Evolutionary conservation across 2,888 invertebrate species (phyloP).

Genomic region (Thereva unica): DNA sequence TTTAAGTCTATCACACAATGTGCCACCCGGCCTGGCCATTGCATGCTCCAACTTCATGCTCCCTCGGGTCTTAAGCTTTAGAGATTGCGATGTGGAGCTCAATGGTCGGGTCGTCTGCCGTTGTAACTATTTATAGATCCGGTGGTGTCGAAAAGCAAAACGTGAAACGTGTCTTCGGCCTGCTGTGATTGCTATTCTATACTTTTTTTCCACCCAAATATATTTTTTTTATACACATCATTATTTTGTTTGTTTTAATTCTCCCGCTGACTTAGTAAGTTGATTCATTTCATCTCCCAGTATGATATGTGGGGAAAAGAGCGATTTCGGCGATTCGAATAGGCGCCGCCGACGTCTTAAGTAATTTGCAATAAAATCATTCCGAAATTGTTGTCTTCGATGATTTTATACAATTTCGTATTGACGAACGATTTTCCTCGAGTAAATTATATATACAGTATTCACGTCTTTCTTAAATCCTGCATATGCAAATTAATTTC

Average conservation of each 20-base stretch:
- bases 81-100: background rate
- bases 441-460: no score
- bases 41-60: conserved; percentile 15
- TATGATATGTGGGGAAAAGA: no score
- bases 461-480: no score
- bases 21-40: conserved; percentile 1
- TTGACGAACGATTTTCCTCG: no score
- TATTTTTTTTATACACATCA: background rate
- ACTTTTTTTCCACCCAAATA: background rate
- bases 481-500: no score
- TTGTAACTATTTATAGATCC: conserved; percentile 16
- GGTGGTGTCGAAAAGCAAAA: conserved; percentile 2
- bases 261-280: background rate
- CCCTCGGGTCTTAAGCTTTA: background rate
- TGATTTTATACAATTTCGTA: no score
- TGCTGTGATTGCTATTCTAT: conserved; percentile 7
- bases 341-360: no score
- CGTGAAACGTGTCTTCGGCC: conserved; percentile 23
- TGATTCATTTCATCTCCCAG: background rate
- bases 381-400: no score
- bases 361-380: no score
- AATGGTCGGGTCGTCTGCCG: conserved; percentile 9
- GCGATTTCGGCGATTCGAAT: no score
- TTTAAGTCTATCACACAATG: no score
- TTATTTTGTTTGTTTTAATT: conserved; percentile 7